Evolutionary conservation across 2,888 invertebrate genomes (phyloP).

Genomic region (Villa cingulata): DNA sequence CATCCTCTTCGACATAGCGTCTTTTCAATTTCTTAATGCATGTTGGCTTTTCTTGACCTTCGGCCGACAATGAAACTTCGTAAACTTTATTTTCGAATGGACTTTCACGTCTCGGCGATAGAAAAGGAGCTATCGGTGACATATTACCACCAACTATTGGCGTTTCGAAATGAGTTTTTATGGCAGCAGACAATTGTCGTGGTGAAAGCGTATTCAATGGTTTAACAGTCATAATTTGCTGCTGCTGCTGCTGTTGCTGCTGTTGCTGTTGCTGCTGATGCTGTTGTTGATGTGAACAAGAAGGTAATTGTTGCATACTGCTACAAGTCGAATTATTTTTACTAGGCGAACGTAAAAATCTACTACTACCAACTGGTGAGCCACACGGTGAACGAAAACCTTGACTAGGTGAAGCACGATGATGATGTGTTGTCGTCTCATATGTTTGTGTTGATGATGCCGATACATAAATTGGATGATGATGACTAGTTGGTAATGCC

Average conservation of each 20-base stretch:
- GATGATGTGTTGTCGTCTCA: conserved; percentile 19
- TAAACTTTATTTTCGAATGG: conserved; percentile 23
- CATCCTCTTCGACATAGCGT: conserved; percentile 35
- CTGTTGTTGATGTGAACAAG: background rate
- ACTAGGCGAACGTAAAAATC: conserved; percentile 14
- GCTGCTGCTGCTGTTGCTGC: conserved; percentile 24
- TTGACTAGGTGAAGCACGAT: conserved; percentile 24
- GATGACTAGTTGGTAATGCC: conserved; percentile 8
- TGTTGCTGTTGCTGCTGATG: conserved; percentile 19
- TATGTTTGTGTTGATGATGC: conserved; percentile 12
- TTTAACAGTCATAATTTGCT: conserved; percentile 20
- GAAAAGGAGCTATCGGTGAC: conserved; percentile 30
- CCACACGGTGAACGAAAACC: conserved; percentile 35
- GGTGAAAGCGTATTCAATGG: conserved; percentile 31
- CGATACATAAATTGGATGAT: conserved; percentile 8
- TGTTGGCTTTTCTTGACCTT: conserved; percentile 27
- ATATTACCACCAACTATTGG: conserved; percentile 19
- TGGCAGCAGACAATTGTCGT: conserved; percentile 31
- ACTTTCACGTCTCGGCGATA: conserved; percentile 30
- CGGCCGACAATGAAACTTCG: conserved; percentile 28
- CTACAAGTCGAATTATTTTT: background rate
- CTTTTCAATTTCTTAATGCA: conserved; percentile 34
- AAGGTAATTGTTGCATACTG: background rate
- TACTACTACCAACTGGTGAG: conserved; percentile 23
- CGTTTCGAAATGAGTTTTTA: conserved; percentile 27